Evolutionary conservation across 2,888 invertebrate species (phyloP).

Genomic region (Drosophila mettleri): DNA sequence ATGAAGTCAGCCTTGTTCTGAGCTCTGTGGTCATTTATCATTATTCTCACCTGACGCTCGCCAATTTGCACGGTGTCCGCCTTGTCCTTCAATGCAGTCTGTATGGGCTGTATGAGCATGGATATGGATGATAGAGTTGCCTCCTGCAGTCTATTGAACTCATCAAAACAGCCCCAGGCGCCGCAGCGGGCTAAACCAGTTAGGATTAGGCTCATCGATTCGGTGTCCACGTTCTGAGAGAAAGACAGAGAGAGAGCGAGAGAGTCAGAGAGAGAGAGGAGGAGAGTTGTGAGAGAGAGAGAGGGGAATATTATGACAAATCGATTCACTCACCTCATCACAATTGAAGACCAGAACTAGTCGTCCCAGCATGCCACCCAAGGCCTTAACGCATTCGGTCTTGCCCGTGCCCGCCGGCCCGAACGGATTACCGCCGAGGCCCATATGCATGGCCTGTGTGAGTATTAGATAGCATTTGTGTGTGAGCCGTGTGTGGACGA

Average conservation of each 20-base stretch:
- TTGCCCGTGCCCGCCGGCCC: slow-evolving; percentile 99
- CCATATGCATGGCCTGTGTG: slow-evolving; percentile 98
- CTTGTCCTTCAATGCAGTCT: slow-evolving; percentile 91
- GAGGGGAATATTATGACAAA: slow-evolving; percentile 59
- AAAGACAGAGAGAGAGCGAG: slow-evolving; percentile 3
- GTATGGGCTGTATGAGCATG: slow-evolving; percentile 96
- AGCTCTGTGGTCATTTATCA: slow-evolving; percentile 42
- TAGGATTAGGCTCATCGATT: slow-evolving; percentile 97
- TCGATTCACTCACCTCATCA: slow-evolving; percentile 90
- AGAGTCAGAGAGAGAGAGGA: slow-evolving; percentile 6
- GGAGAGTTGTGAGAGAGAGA: neutral
- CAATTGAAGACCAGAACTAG: slow-evolving; percentile 98
- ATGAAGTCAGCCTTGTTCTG: neutral
- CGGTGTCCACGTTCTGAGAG: slow-evolving; percentile 94
- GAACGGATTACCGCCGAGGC: slow-evolving; percentile 98
- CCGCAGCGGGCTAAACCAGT: slow-evolving; percentile 97
- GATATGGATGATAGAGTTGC: slow-evolving; percentile 97
- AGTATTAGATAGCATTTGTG: slow-evolving; percentile 99
- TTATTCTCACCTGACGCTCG: slow-evolving; percentile 85
- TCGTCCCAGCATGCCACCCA: slow-evolving; percentile 95
- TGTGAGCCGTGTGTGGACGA: slow-evolving; percentile 97
- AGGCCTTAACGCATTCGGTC: slow-evolving; percentile 98
- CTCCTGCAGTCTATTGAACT: slow-evolving; percentile 98
- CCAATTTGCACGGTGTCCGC: slow-evolving; percentile 85
- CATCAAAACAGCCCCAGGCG: slow-evolving; percentile 99